Base-by-base conservation (phyloP, 2,888 invertebrate species). In the Dromius quadrimaculatus region DNA sequence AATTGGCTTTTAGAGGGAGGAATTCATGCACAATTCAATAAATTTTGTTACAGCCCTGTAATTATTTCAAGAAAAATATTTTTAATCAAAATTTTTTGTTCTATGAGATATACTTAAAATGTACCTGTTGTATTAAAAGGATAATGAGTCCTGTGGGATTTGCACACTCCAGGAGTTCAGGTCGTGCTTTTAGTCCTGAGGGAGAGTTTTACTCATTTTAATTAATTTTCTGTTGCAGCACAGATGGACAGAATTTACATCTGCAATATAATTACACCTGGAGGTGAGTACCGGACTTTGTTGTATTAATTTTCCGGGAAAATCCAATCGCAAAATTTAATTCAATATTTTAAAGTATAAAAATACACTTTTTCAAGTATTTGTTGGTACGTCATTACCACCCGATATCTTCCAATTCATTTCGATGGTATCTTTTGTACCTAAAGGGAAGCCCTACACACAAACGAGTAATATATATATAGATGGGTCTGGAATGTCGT, bases 171-270 rank as follows among this genome's bases (percentile, higher is more conserved):
- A 23, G 50, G 65, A 15, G 20, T 34, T 36, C n/a, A 19, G 41
- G 2, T 11, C 13, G 11, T 8, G 47, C 15, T 17, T 45, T 38
- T 28, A 20, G 47, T 32, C 32, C 6, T 1, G 64, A 34, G 22
- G n/a, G 54, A 50, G 34, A 22, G 50, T 15, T 41, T 9, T 36
- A 66, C 66, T 66, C 66, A 54, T 66, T 66, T 57, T 66, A 66
- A 66, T 66, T 66, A 66, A 66, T 57, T 54, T 38, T 15, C 43
- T 38, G 66, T 66, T 57, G 57, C 66, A n/a, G n/a, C n/a, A n/a
- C n/a, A n/a, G n/a, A n/a, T 28, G 28, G 28, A 28, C 28, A 28
- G 28, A 3, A 28, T 28, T 28, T 28, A 8, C 8, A 28, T 28
- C 3, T 28, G 8, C 28, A n/a, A n/a, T n/a, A n/a, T n/a, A n/a